Conservation (phyloP, 2,113 vertebrate genomes). For the Mastomys natalensis region DNA sequence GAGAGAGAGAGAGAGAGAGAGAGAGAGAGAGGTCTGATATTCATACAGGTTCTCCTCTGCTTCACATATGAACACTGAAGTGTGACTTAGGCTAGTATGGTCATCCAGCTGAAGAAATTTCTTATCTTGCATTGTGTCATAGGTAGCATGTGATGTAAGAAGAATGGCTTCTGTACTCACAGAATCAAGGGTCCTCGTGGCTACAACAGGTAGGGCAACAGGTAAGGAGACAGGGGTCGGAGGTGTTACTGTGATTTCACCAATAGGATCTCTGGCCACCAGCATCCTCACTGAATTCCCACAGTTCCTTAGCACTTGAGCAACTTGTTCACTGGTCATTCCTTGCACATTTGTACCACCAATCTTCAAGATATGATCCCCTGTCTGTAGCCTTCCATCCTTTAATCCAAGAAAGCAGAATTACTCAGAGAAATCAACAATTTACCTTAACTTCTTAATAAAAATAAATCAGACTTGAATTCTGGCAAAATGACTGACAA, state of each 20-base stretch:
- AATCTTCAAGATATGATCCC: conserved; percentile 97
- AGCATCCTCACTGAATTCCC: conserved; percentile 94
- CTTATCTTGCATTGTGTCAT: neutral
- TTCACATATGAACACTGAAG: neutral
- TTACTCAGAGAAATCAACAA: conserved; percentile 17
- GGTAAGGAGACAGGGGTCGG: conserved; percentile 88
- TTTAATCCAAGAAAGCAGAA: conserved; percentile 78
- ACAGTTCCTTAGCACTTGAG: conserved; percentile 94
- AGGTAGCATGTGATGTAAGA: neutral
- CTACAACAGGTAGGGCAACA: conserved; percentile 83
- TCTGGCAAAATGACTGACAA: conserved; percentile 1
- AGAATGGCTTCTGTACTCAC: conserved; percentile 83
- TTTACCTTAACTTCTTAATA: neutral
- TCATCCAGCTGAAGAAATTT: neutral
- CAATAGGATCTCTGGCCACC: conserved; percentile 91
- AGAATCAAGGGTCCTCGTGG: conserved; percentile 34
- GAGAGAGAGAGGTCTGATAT: neutral
- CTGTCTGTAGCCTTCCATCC: conserved; percentile 95
- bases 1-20: neutral
- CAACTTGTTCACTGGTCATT: conserved; percentile 96
- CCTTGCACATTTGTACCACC: conserved; percentile 93
- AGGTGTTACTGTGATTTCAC: conserved; percentile 83
- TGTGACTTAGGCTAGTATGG: neutral
- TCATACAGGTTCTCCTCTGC: neutral
- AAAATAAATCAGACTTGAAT: neutral